Conservation (phyloP, 2,888 invertebrate genomes). For the Yponomeuta malinellus region DNA sequence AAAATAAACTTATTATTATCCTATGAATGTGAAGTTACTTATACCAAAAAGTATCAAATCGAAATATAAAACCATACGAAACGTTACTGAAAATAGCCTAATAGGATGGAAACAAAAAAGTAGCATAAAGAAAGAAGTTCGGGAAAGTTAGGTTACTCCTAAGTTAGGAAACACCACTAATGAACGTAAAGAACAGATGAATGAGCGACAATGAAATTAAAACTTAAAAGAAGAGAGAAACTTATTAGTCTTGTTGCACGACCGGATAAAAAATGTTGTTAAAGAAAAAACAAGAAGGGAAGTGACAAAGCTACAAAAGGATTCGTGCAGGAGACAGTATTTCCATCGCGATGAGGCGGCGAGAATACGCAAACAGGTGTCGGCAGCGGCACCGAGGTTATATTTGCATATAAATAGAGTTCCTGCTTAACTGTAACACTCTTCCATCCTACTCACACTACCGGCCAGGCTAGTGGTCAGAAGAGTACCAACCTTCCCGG, state of each 20-base stretch:
- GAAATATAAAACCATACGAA: too few relatives aligned
- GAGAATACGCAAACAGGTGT: constrained; percentile 77
- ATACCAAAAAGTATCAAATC: too few relatives aligned
- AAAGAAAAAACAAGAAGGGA: constrained; percentile 26
- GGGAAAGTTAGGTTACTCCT: background rate
- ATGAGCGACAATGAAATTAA: constrained; percentile 31
- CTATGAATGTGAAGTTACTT: too few relatives aligned
- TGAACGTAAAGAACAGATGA: constrained; percentile 6
- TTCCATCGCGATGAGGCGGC: constrained; percentile 57
- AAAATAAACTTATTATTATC: too few relatives aligned
- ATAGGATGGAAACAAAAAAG: background rate
- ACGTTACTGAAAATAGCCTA: too few relatives aligned
- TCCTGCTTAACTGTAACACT: constrained; percentile 75
- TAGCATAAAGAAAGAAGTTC: background rate
- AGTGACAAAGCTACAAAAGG: constrained; percentile 39
- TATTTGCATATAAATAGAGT: constrained; percentile 77
- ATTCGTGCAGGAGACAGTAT: constrained; percentile 59
- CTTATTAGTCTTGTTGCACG: background rate
- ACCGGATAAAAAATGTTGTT: background rate
- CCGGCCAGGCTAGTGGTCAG: constrained; percentile 19
- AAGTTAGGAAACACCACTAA: background rate
- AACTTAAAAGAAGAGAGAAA: constrained; percentile 11
- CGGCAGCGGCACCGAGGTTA: constrained; percentile 72
- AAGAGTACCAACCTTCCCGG: constrained; percentile 37
- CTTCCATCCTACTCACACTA: constrained; percentile 64